Conservation (phyloP, 2,888 invertebrate species). For the Drosophila tripunctata region DNA sequence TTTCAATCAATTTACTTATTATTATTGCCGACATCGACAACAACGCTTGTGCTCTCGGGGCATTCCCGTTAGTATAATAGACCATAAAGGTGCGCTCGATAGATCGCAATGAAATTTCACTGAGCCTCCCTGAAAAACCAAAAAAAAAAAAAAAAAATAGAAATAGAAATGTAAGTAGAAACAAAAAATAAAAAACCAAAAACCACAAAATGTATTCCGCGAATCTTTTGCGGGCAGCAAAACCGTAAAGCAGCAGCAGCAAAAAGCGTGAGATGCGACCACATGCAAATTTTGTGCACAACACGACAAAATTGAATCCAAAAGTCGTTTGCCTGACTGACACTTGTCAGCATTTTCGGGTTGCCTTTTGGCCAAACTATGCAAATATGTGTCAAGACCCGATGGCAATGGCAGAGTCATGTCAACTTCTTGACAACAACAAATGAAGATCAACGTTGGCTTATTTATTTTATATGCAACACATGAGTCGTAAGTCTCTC, state of each 20-base stretch:
- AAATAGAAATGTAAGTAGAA: too few relatives aligned
- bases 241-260: slow-evolving; percentile 1
- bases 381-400: slow-evolving; percentile 72
- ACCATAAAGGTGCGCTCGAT: slow-evolving; percentile 76
- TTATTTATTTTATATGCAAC: slow-evolving; percentile 75
- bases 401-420: slow-evolving; percentile 67
- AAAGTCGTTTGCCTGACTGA: slow-evolving; percentile 65
- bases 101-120: slow-evolving; percentile 52
- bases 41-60: slow-evolving; percentile 61
- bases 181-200: neutral
- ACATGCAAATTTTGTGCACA: slow-evolving; percentile 67
- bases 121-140: too few relatives aligned
- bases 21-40: slow-evolving; percentile 56
- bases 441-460: slow-evolving; percentile 74
- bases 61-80: slow-evolving; percentile 78
- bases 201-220: slow-evolving; percentile 37
- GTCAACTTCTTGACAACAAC: slow-evolving; percentile 75
- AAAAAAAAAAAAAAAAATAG: neutral
- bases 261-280: slow-evolving; percentile 72
- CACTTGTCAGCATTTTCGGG: slow-evolving; percentile 68
- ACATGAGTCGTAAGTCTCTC: slow-evolving; percentile 28
- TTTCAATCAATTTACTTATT: slow-evolving; percentile 78
- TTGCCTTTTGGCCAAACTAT: slow-evolving; percentile 68
- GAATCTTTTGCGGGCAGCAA: slow-evolving; percentile 15
- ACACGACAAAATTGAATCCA: slow-evolving; percentile 21